phyloP scores from a whole-genome alignment of 2,113 vertebrate species.

The Sitta europaea region DNA sequence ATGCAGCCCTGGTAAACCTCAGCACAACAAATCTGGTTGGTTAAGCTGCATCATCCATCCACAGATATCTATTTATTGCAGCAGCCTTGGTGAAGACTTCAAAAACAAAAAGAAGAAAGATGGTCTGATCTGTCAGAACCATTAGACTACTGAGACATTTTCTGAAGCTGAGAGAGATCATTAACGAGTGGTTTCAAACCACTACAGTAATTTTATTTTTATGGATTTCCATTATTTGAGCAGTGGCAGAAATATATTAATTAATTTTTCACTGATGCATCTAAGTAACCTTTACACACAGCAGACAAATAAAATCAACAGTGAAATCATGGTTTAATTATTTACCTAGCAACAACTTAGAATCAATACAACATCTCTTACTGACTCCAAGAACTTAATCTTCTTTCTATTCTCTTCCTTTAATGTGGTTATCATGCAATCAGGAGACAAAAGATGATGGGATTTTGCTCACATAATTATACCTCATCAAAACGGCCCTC shows the following conservation, averaged over 20 bases:
- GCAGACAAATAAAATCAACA: slow-evolving; percentile 51
- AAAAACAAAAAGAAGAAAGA: background rate
- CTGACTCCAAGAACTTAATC: background rate
- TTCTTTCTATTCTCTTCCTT: background rate
- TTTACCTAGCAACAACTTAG: slow-evolving; percentile 54
- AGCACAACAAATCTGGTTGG: background rate
- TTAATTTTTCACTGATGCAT: slow-evolving; percentile 57
- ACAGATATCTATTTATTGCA: background rate
- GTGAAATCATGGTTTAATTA: slow-evolving; percentile 55
- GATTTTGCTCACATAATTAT: slow-evolving; percentile 8
- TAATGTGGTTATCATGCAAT: slow-evolving; percentile 17
- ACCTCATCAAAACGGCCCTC: slow-evolving; percentile 17
- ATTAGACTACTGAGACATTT: slow-evolving; percentile 5
- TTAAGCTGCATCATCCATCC: background rate
- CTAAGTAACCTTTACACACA: slow-evolving; percentile 45
- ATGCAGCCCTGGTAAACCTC: background rate
- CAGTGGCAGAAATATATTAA: slow-evolving; percentile 41
- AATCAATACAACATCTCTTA: slow-evolving; percentile 26
- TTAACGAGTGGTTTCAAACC: slow-evolving; percentile 21
- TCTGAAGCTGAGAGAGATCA: background rate
- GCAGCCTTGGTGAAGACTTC: background rate
- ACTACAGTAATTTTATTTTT: slow-evolving; percentile 13
- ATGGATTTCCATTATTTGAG: slow-evolving; percentile 22
- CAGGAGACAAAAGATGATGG: background rate
- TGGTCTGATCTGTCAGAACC: background rate